These are phyloP conservation scores for Tipula vernalis DNA, from an alignment of 2,888 invertebrate species.

Conservation along the genomic window DNA sequence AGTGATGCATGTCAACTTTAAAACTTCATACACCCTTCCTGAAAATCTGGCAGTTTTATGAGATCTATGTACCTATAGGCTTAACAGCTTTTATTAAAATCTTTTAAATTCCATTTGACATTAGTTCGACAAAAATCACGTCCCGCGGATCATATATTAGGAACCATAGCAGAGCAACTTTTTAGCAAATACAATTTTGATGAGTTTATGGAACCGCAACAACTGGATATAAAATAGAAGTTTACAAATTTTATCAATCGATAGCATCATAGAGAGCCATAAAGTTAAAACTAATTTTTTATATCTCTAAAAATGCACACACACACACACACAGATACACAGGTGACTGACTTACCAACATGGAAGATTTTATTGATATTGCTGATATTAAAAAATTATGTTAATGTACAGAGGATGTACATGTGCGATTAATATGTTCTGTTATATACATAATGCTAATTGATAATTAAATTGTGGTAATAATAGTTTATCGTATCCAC, in stretches of 20 bases:
- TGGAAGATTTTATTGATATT: neutral
- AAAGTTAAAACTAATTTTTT: no score
- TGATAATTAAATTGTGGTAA: no score
- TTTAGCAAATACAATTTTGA: neutral
- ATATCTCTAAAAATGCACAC: no score
- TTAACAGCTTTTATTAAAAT: no score
- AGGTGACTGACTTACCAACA: neutral
- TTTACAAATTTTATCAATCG: neutral
- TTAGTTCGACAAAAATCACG: neutral
- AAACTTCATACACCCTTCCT: no score
- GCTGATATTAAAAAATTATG: neutral
- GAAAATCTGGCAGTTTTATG: no score
- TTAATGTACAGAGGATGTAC: neutral
- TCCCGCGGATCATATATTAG: neutral
- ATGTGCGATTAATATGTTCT: neutral
- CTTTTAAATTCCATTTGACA: no score
- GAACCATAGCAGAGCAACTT: neutral
- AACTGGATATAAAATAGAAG: neutral
- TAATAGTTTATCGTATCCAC: no score
- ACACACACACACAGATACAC: neutral
- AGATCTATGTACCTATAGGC: no score
- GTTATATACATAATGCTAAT: neutral
- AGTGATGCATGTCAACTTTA: no score
- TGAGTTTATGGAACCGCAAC: neutral
- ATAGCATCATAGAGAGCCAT: neutral